Evolutionary conservation across 2,888 invertebrate genomes (phyloP).

Genomic region (Arge pagana): DNA sequence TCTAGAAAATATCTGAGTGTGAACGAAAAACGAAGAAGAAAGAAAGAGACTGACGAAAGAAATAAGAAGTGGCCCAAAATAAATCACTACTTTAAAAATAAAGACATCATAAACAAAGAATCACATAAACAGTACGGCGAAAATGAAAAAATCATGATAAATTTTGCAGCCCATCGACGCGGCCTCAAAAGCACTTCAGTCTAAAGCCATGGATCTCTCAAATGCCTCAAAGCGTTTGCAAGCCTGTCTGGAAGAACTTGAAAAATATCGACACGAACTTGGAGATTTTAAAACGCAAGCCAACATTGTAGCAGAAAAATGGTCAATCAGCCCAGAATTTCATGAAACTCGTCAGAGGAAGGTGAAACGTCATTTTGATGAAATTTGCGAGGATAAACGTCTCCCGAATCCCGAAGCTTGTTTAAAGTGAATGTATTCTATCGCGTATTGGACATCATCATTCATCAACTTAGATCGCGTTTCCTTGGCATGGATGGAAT

Average conservation of each 20-base stretch:
- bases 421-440: conserved; percentile 26
- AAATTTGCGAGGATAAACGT: conserved; percentile 30
- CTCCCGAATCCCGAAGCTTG: conserved; percentile 25
- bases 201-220: conserved; percentile 25
- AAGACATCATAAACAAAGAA: too few species aligned
- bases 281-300: conserved; percentile 23
- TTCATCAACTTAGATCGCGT: conserved; percentile 31
- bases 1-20: too few species aligned
- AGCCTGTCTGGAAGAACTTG: conserved; percentile 17
- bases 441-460: conserved; percentile 30
- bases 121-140: too few species aligned
- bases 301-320: conserved; percentile 25
- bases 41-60: too few species aligned
- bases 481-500: conserved; percentile 6
- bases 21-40: too few species aligned
- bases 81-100: too few species aligned
- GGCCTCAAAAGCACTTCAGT: conserved; percentile 26
- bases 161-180: conserved; percentile 15
- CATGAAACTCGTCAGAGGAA: conserved; percentile 26
- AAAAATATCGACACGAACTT: conserved; percentile 24
- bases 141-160: too few species aligned
- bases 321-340: conserved; percentile 23
- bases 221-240: conserved; percentile 23
- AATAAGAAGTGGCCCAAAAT: too few species aligned
- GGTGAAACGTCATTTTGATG: conserved; percentile 29